Evolutionary conservation across 2,888 invertebrate genomes (phyloP).

Genomic region (Campoletis raptor): DNA sequence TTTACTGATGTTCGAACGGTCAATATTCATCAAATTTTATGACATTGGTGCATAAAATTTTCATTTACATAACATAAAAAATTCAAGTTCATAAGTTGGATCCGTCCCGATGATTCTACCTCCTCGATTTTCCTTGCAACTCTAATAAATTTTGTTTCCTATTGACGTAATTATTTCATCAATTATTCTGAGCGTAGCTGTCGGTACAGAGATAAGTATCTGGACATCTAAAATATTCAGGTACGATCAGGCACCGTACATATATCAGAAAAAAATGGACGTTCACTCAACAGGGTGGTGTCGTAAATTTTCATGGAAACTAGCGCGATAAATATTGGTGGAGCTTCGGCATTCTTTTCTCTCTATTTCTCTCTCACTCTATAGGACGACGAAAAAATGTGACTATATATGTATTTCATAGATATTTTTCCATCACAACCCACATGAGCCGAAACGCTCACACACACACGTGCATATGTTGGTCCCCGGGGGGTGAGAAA

Average conservation of each 20-base stretch:
- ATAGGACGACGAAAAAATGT: slow-evolving; percentile 2
- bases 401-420: neutral
- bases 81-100: no score
- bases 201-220: neutral
- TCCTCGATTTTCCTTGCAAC: neutral
- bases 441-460: neutral
- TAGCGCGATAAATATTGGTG: slow-evolving; percentile 42
- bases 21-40: no score
- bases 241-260: neutral
- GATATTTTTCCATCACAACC: slow-evolving; percentile 41
- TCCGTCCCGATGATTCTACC: no score
- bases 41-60: no score
- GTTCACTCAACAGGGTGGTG: slow-evolving; percentile 2
- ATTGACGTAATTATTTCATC: neutral
- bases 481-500: slow-evolving; percentile 25
- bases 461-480: neutral
- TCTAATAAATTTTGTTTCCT: neutral
- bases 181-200: neutral
- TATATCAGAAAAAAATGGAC: neutral
- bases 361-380: neutral
- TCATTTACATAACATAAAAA: no score
- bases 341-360: neutral
- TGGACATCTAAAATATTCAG: neutral
- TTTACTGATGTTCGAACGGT: neutral
- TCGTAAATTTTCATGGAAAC: slow-evolving; percentile 54